These are phyloP conservation scores for Drosophila subpulchrella DNA, from an alignment of 1,140 invertebrate genomes.

Conservation along the genomic window DNA sequence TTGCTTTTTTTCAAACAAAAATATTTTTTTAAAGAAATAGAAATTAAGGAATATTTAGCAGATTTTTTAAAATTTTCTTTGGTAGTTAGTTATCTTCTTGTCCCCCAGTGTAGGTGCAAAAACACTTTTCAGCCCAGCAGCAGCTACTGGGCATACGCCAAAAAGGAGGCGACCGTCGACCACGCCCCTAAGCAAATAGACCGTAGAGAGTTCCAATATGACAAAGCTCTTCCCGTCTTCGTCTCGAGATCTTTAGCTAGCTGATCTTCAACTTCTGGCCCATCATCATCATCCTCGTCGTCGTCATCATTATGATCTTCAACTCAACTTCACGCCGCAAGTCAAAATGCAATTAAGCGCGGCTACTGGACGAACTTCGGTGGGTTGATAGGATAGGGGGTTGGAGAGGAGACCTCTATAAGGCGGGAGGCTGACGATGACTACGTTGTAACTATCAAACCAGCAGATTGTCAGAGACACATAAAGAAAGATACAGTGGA, in stretches of 20 bases:
- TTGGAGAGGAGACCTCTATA: not conserved
- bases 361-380: constrained; percentile 64
- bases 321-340: constrained; percentile 79
- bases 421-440: constrained; percentile 47
- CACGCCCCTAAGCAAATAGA: constrained; percentile 77
- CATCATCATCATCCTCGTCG: constrained; percentile 12
- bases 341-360: constrained; percentile 82
- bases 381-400: not conserved
- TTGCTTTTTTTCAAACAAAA: too few species aligned
- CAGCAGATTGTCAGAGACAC: constrained; percentile 73
- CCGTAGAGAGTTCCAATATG: constrained; percentile 64
- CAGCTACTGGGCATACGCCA: constrained; percentile 75
- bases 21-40: too few species aligned
- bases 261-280: constrained; percentile 25
- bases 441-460: constrained; percentile 66
- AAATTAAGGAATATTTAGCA: too few species aligned
- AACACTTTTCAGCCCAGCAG: constrained; percentile 43
- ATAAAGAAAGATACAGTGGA: constrained; percentile 36
- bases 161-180: constrained; percentile 58
- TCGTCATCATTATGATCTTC: constrained; percentile 30
- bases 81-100: not conserved
- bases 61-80: not conserved
- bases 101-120: constrained; percentile 23
- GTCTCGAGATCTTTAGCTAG: constrained; percentile 36
- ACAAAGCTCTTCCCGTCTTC: constrained; percentile 50